These are phyloP conservation scores for Echinometra lucunter DNA, from an alignment of 53 echinoderm and acorn worm genomes.

Conservation along the genomic window DNA sequence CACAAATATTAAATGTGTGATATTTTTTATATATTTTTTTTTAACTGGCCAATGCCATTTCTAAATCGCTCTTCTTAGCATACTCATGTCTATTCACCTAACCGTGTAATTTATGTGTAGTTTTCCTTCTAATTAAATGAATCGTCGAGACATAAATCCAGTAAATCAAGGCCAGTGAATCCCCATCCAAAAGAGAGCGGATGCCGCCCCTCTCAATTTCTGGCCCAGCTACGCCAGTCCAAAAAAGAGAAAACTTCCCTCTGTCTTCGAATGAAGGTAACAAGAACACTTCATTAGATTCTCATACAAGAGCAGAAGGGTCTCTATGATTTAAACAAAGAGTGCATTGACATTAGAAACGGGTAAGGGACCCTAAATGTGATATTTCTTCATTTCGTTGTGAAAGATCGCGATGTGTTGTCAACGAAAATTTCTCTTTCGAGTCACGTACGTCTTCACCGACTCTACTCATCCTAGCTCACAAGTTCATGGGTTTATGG, in stretches of 20 bases:
- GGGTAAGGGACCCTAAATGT: neutral
- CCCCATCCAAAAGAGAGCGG: no score
- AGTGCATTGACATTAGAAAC: neutral
- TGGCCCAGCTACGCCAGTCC: no score
- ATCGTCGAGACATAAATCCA: no score
- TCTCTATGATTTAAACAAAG: neutral
- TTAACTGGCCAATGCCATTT: no score
- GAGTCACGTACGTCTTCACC: neutral
- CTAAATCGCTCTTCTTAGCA: no score
- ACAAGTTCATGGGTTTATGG: neutral
- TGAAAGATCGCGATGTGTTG: conserved; percentile 21
- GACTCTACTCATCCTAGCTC: neutral
- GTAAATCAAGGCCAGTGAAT: no score
- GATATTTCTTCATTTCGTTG: conserved; percentile 24
- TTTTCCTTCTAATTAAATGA: no score
- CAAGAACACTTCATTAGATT: neutral
- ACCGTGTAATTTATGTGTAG: no score
- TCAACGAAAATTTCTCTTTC: conserved; percentile 38
- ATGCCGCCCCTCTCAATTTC: no score
- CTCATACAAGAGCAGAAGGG: neutral
- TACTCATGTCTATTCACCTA: no score
- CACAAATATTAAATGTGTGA: no score
- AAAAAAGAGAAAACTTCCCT: neutral
- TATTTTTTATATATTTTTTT: no score
- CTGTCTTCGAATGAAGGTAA: neutral